Percentiles rank a stretch among this genome's conserved stretches.
phyloP scores from a whole-genome alignment of 2,888 invertebrate species.

The Acrocyrtus sp. region DNA sequence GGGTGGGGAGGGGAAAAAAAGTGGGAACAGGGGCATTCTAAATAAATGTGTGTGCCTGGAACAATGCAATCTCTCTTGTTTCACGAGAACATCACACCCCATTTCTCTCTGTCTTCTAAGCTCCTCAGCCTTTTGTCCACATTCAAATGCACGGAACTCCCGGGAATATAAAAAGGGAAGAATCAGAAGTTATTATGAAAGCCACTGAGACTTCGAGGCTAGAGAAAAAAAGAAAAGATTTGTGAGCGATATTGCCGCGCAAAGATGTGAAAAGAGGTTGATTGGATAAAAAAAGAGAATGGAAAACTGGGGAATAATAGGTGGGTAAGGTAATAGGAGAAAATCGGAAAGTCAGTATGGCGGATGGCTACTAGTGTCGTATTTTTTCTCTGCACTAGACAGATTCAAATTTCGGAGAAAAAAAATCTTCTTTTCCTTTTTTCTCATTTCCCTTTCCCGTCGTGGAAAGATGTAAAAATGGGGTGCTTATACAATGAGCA shows the following conservation, averaged over 20 bases:
- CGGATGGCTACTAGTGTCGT: too few species aligned
- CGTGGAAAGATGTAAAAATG: slow-evolving; percentile 44
- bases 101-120: slow-evolving; percentile 24
- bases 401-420: slow-evolving; percentile 30
- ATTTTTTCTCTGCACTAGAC: slow-evolving; percentile 15
- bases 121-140: background rate
- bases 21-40: too few species aligned
- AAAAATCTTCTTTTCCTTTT: slow-evolving; percentile 7
- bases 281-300: slow-evolving; percentile 18
- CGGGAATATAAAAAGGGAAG: background rate
- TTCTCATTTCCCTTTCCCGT: background rate
- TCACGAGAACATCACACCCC: slow-evolving; percentile 13
- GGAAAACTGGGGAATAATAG: slow-evolving; percentile 1
- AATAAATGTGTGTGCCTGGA: too few species aligned
- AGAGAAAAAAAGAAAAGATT: slow-evolving; percentile 11
- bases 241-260: too few species aligned
- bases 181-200: slow-evolving; percentile 29
- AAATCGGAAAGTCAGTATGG: slow-evolving; percentile 3
- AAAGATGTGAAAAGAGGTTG: slow-evolving; percentile 25
- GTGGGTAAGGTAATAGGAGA: slow-evolving; percentile 5
- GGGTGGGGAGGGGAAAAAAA: too few species aligned
- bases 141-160: too few species aligned
- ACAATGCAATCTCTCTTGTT: slow-evolving; percentile 6
- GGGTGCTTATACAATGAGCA: too few species aligned
- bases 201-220: too few species aligned